Conservation (phyloP, 2,888 invertebrate genomes). For the Omphaloscelis lunosa region DNA sequence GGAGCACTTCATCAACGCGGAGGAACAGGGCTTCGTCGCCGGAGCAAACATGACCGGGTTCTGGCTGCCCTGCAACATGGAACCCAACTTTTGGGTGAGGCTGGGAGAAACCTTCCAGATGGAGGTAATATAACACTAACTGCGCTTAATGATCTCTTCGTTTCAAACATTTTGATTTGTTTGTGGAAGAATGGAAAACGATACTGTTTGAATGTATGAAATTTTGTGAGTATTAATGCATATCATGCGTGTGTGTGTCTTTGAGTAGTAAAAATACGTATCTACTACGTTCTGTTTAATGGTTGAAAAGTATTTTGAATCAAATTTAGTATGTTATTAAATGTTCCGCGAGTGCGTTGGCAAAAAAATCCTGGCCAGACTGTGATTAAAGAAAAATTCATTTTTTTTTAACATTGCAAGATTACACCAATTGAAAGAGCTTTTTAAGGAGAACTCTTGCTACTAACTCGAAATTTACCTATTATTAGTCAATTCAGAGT, state of each 20-base stretch:
- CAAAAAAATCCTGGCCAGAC: too few relatives aligned
- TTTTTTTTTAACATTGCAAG: too few relatives aligned
- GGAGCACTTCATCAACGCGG: slow-evolving; percentile 80
- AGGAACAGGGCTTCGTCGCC: slow-evolving; percentile 82
- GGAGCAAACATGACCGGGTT: slow-evolving; percentile 87
- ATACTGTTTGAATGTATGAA: background rate
- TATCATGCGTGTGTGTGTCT: background rate
- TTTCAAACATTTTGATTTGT: background rate
- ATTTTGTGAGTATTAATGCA: background rate
- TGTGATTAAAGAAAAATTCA: too few relatives aligned
- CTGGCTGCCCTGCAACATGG: slow-evolving; percentile 83
- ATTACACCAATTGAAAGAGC: too few relatives aligned
- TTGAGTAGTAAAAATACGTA: too few relatives aligned
- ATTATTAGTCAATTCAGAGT: too few relatives aligned
- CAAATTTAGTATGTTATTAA: too few relatives aligned
- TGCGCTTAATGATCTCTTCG: background rate
- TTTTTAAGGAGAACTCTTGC: too few relatives aligned
- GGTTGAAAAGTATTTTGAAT: too few relatives aligned
- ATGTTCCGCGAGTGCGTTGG: too few relatives aligned
- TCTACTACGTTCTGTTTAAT: too few relatives aligned
- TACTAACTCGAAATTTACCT: too few relatives aligned
- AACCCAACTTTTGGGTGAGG: slow-evolving; percentile 78
- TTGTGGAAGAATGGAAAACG: background rate
- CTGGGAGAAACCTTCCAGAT: slow-evolving; percentile 70
- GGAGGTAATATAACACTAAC: slow-evolving; percentile 54